Evolutionary conservation across 2,797 vertebrate species (phyloP), one percentile per base, ranked within the genome.

Genomic region (Rhadinocentrus ornatus): DNA sequence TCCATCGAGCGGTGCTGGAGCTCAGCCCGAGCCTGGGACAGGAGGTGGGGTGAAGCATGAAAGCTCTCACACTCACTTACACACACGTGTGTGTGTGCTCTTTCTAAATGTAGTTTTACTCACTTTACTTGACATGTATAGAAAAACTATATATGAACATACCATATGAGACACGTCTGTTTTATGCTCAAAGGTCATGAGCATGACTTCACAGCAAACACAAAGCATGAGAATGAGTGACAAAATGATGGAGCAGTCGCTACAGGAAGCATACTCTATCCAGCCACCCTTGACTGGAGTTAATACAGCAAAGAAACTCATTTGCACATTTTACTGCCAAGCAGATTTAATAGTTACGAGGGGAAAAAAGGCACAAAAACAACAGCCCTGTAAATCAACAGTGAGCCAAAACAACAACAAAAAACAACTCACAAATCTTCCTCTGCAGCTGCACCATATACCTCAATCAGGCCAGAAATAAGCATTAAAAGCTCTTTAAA

Each of bases 401-500:
- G 53, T 29, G 41, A 86, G 80, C 72, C 76, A 76, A 75, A 86
- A 84, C 59, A 78, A 68, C 75, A 77, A 66, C 77, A 85, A 70
- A 64, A 50, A 71, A 69, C 68, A 76, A 44, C 12, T 34, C 55
- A 87, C 71, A 87, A 85, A 88, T 88, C 77, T 82, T 80, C 59
- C 58, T 80, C 69, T 88, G 76, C 71, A 71, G 70, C 66, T 54
- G 58, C 71, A 83, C 76, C 58, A 77, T 69, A 84, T 82, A 75
- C 52, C 50, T 87, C 73, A 77, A 54, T 76, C 24, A 46, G 69
- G 65, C 76, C 81, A 86, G 83, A 83, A 79, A 84, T 84, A 79
- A 75, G 77, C 79, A 90, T 87, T 89, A 90, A 90, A 90, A 74
- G 62, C 87, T 81, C 88, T 86, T 91, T 90, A 85, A 88, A 91